Evolutionary conservation across 1,140 invertebrate species (phyloP).

Genomic region (Drosophila sucinea): DNA sequence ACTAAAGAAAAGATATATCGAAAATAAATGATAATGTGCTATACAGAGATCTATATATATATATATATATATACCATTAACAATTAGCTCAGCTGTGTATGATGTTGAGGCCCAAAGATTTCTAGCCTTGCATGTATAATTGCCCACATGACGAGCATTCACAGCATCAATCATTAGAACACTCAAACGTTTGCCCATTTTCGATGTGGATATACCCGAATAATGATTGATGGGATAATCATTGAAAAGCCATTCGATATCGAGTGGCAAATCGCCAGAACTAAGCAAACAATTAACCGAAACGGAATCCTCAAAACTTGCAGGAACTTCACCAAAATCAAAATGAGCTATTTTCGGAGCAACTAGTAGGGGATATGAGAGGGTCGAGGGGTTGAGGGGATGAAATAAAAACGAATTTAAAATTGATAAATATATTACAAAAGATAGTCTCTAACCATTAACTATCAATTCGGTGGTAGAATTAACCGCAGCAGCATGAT

Average conservation of each 20-base stretch:
- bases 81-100: slow-evolving; percentile 73
- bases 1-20: slow-evolving; percentile 33
- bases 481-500: slow-evolving; percentile 88
- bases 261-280: slow-evolving; percentile 87
- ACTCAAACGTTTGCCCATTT: slow-evolving; percentile 86
- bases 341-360: slow-evolving; percentile 87
- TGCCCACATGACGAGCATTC: slow-evolving; percentile 85
- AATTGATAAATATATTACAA: slow-evolving; percentile 40
- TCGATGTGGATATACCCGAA: slow-evolving; percentile 83
- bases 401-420: slow-evolving; percentile 47
- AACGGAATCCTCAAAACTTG: slow-evolving; percentile 87
- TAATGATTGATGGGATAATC: slow-evolving; percentile 84
- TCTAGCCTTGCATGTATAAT: slow-evolving; percentile 87
- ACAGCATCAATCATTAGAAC: slow-evolving; percentile 84
- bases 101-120: slow-evolving; percentile 86
- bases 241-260: slow-evolving; percentile 86
- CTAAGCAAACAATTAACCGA: slow-evolving; percentile 86
- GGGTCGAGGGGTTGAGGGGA: not conserved
- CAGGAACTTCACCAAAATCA: slow-evolving; percentile 86
- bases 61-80: slow-evolving; percentile 66
- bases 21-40: slow-evolving; percentile 53
- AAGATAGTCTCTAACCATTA: slow-evolving; percentile 86
- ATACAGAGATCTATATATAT: slow-evolving; percentile 36
- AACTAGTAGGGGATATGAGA: slow-evolving; percentile 83
- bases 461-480: slow-evolving; percentile 88